Conservation (phyloP, 2,888 invertebrate genomes). For the Megalurothrips usitatus region DNA sequence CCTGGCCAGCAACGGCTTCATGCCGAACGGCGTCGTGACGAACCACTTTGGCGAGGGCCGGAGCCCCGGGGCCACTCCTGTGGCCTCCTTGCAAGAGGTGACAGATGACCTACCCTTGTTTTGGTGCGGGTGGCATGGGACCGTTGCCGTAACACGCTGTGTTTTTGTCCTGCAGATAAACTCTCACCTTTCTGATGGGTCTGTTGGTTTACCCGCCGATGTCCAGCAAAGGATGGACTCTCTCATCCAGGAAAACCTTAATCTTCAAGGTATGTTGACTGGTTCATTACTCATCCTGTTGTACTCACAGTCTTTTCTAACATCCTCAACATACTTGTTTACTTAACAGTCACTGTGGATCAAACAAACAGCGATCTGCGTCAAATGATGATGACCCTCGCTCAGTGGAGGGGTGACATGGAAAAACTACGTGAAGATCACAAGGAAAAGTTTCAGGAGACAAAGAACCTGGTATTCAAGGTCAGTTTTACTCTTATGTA, state of each 20-base stretch:
- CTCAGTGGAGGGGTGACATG: background rate
- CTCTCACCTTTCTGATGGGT: background rate
- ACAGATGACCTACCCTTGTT: background rate
- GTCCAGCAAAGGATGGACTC: background rate
- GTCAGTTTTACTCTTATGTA: background rate
- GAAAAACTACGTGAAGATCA: background rate
- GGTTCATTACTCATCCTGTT: background rate
- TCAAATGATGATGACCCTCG: background rate
- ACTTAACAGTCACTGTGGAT: background rate
- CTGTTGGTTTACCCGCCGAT: background rate
- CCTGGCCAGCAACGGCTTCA: background rate
- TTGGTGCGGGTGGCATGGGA: too few relatives aligned
- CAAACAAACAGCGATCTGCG: background rate
- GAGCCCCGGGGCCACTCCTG: background rate
- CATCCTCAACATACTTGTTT: background rate
- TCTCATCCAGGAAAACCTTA: background rate
- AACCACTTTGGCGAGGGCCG: background rate
- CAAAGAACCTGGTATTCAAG: background rate
- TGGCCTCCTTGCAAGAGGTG: background rate
- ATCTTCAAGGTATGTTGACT: background rate
- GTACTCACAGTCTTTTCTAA: background rate
- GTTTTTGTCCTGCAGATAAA: background rate
- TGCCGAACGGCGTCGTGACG: background rate
- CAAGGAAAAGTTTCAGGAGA: slow-evolving; percentile 15
- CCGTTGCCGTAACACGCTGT: background rate